Percentiles rank a stretch among this genome's conserved stretches.
phyloP scores from a whole-genome alignment of 2,113 vertebrate genomes.

The Cochlearius cochlearius region DNA sequence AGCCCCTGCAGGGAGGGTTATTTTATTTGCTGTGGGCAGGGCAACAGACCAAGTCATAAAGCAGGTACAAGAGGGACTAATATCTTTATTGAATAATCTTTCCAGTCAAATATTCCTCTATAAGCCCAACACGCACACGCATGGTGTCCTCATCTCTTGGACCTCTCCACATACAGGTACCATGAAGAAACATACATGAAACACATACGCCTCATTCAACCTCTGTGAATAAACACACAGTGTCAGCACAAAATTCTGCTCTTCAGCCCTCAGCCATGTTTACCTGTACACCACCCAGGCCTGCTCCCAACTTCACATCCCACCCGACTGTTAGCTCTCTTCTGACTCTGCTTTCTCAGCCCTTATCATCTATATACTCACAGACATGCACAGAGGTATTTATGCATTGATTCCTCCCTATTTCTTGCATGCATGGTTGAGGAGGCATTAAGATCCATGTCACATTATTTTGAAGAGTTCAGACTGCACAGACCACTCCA shows the following conservation, averaged over 20 bases:
- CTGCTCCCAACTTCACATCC: background rate
- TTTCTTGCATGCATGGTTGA: background rate
- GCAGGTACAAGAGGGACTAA: background rate
- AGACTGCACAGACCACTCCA: background rate
- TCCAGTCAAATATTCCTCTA: background rate
- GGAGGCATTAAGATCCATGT: background rate
- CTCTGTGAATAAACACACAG: background rate
- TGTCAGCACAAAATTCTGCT: background rate
- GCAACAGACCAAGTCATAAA: background rate
- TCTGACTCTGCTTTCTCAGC: background rate
- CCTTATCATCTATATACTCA: background rate
- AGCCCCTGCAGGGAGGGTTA: background rate
- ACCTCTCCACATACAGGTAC: background rate
- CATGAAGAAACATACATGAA: background rate
- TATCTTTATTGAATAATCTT: background rate
- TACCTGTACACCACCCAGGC: background rate
- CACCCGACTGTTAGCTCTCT: background rate
- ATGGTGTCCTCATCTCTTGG: background rate
- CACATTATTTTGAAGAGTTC: background rate
- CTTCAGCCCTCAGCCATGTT: background rate
- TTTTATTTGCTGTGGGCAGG: background rate
- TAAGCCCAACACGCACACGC: rapidly evolving
- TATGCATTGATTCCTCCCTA: background rate
- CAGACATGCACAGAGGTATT: background rate
- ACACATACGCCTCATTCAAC: background rate